Evolutionary conservation across 1,140 invertebrate species (phyloP).

Genomic region (Mya arenaria): DNA sequence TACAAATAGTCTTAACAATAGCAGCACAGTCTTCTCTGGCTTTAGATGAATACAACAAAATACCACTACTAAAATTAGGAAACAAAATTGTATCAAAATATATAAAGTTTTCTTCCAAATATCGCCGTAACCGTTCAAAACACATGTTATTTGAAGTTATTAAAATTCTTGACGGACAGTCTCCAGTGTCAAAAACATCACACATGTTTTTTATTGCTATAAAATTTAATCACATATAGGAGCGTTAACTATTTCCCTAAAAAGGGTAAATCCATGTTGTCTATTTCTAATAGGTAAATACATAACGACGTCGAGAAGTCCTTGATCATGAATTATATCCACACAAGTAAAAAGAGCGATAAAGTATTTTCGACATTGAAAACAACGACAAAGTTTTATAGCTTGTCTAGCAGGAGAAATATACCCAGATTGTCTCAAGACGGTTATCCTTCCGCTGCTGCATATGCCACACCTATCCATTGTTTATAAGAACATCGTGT

Average conservation of each 20-base stretch:
- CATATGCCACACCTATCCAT: background rate
- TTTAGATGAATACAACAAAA: background rate
- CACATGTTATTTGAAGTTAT: background rate
- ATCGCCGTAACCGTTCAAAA: background rate
- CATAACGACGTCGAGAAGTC: background rate
- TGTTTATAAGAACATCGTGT: no score
- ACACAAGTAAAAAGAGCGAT: background rate
- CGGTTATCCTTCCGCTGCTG: background rate
- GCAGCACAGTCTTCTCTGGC: background rate
- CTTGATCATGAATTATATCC: background rate
- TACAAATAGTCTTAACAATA: background rate
- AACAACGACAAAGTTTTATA: no score
- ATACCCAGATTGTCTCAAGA: background rate
- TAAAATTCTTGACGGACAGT: background rate
- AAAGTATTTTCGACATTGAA: background rate
- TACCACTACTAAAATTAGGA: background rate
- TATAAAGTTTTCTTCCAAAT: background rate
- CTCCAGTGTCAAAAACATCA: constrained; percentile 14
- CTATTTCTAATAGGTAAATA: background rate
- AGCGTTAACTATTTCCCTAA: background rate
- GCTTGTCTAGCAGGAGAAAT: no score
- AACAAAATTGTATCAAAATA: background rate
- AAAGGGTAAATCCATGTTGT: background rate
- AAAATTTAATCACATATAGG: background rate
- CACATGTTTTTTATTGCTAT: background rate